Conservation (phyloP, 2,113 vertebrate species). For the Sterrhoptilus dennistouni region DNA sequence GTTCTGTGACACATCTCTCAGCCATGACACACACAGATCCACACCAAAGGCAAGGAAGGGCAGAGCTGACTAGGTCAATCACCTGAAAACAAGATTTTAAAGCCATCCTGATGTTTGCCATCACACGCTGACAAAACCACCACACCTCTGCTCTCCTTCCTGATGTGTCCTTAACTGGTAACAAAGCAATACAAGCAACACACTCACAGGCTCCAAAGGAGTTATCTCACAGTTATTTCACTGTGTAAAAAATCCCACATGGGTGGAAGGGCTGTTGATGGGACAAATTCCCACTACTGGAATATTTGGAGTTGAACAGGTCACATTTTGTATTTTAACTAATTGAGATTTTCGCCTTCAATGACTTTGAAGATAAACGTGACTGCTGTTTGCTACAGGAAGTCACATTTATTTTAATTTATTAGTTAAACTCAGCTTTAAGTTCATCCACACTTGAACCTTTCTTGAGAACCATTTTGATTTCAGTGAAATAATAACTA, state of each 20-base stretch:
- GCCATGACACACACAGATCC: fast-evolving
- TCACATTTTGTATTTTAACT: neutral
- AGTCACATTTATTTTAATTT: neutral
- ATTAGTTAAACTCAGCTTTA: neutral
- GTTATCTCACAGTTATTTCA: neutral
- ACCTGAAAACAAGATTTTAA: neutral
- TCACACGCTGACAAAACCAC: neutral
- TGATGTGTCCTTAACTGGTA: neutral
- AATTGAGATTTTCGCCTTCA: slow-evolving; percentile 1
- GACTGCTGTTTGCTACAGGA: neutral
- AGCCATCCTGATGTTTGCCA: neutral
- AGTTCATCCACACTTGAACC: neutral
- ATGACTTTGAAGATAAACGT: neutral
- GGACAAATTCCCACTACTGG: neutral
- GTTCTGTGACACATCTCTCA: neutral
- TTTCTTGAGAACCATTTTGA: neutral
- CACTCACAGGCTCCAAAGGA: neutral
- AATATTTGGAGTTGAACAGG: neutral
- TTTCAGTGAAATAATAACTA: neutral
- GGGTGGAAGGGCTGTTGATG: neutral
- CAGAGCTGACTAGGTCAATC: neutral
- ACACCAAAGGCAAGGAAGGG: neutral
- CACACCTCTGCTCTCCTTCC: neutral
- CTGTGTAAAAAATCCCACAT: neutral
- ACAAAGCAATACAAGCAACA: neutral